A percentile compares a stretch with the other conserved stretches of the same genome.
phyloP scores from a whole-genome alignment of 2,888 invertebrate genomes.

The Epinotia bilunana region DNA sequence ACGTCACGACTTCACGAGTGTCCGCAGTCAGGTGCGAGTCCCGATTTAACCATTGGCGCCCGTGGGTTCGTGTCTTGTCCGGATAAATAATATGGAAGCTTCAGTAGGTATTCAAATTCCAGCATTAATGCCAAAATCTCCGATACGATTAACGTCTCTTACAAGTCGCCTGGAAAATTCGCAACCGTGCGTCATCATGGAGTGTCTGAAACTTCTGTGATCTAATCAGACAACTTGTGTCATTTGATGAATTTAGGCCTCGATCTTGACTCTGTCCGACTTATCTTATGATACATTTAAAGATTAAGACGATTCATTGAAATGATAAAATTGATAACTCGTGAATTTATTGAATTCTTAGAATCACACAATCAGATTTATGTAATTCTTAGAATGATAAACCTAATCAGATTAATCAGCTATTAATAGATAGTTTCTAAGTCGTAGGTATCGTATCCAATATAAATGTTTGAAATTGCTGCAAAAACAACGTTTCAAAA shows the following conservation, averaged over 20 bases:
- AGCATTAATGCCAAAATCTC: conserved; percentile 46
- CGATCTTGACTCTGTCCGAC: conserved; percentile 5
- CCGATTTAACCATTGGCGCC: conserved; percentile 62
- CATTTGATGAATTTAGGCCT: conserved; percentile 2
- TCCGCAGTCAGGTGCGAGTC: conserved; percentile 58
- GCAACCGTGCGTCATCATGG: conserved; percentile 16
- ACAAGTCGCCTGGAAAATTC: conserved; percentile 20
- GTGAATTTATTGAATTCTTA: not conserved
- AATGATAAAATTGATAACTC: not conserved
- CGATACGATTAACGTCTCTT: conserved; percentile 3
- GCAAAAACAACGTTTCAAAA: not conserved
- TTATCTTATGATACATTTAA: conserved; percentile 2
- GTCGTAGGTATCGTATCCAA: too few relatives aligned
- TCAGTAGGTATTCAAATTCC: conserved; percentile 51
- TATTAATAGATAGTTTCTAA: too few relatives aligned
- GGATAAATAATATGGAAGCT: conserved; percentile 58
- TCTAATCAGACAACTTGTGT: conserved; percentile 21
- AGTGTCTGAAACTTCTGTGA: conserved; percentile 14
- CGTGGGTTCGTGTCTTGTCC: conserved; percentile 51
- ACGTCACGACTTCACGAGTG: conserved; percentile 28
- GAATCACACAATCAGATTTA: too few relatives aligned
- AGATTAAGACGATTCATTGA: not conserved
- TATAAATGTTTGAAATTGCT: not conserved
- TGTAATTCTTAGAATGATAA: too few relatives aligned
- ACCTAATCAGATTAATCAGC: not conserved